Conservation (phyloP, 2,797 vertebrate genomes). For the Holocentrus rufus region DNA sequence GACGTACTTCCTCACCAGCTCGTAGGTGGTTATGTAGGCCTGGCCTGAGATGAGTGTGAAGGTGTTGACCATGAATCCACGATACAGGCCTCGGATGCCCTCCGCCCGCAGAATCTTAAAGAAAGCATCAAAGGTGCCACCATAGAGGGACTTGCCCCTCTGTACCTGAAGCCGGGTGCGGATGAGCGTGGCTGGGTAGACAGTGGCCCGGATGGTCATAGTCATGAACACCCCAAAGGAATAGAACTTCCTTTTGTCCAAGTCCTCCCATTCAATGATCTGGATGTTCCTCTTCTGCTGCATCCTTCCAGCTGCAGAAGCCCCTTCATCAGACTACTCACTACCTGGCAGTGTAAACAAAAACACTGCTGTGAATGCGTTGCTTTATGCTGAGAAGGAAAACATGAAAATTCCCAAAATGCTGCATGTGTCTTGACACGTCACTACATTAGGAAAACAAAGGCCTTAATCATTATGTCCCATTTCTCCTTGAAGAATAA, state of each 20-base stretch:
- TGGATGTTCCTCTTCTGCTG: slow-evolving; percentile 92
- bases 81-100: slow-evolving; percentile 89
- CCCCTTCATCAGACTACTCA: slow-evolving; percentile 66
- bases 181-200: slow-evolving; percentile 97
- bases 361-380: slow-evolving; percentile 1
- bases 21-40: slow-evolving; percentile 97
- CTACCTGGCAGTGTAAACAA: slow-evolving; percentile 35
- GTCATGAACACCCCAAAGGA: slow-evolving; percentile 96
- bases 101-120: slow-evolving; percentile 91
- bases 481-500: slow-evolving; percentile 7
- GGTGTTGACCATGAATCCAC: slow-evolving; percentile 95
- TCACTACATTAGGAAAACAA: not conserved
- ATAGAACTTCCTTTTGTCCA: slow-evolving; percentile 98
- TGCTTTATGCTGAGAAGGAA: not conserved
- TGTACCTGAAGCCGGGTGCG: slow-evolving; percentile 95
- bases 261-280: slow-evolving; percentile 99
- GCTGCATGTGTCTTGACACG: not conserved
- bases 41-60: slow-evolving; percentile 97
- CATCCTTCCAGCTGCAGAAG: slow-evolving; percentile 58
- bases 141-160: slow-evolving; percentile 92
- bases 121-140: slow-evolving; percentile 92
- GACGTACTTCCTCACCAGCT: slow-evolving; percentile 93
- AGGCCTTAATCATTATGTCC: not conserved
- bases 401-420: not conserved
- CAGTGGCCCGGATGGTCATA: slow-evolving; percentile 93